Evolutionary conservation across 2,888 invertebrate genomes (phyloP).

Genomic region (Aplocera efformata): DNA sequence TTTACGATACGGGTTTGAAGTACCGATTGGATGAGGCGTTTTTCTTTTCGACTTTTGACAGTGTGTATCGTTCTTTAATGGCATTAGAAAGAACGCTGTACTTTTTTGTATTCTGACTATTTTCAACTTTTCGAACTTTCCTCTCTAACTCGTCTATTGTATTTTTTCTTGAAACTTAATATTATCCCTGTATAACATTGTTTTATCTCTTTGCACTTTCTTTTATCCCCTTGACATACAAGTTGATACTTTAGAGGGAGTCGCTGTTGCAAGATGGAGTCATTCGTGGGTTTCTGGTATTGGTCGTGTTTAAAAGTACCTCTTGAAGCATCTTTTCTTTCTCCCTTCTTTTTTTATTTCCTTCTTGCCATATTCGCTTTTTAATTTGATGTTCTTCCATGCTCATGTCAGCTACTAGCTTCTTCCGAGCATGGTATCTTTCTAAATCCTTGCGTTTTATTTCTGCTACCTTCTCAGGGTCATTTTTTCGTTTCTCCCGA

Average conservation of each 20-base stretch:
- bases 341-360: constrained; percentile 24
- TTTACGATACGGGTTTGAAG: constrained; percentile 14
- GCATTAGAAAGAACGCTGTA: constrained; percentile 10
- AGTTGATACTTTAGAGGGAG: constrained; percentile 5
- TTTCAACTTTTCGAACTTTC: constrained; percentile 5
- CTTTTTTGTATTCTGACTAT: constrained; percentile 3
- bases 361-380: constrained; percentile 21
- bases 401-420: constrained; percentile 31
- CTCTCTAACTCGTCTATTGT: constrained; percentile 11
- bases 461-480: constrained; percentile 30
- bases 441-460: constrained; percentile 28
- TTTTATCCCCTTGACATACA: constrained; percentile 15
- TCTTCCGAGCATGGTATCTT: constrained; percentile 30
- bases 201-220: constrained; percentile 12
- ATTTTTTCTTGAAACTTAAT: constrained; percentile 14
- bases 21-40: constrained; percentile 10
- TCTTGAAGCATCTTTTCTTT: constrained; percentile 23
- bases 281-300: constrained; percentile 3
- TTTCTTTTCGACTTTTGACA: constrained; percentile 8
- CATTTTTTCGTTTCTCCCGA: constrained; percentile 27
- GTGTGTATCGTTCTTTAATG: constrained; percentile 18
- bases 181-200: too few species aligned
- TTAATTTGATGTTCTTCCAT: constrained; percentile 25
- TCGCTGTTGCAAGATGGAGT: constrained; percentile 2
- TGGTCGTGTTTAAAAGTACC: constrained; percentile 13